Evolutionary conservation across 1,140 invertebrate genomes (phyloP), one percentile per base, ranked within the genome.

Genomic region (Ganaspis sp.): DNA sequence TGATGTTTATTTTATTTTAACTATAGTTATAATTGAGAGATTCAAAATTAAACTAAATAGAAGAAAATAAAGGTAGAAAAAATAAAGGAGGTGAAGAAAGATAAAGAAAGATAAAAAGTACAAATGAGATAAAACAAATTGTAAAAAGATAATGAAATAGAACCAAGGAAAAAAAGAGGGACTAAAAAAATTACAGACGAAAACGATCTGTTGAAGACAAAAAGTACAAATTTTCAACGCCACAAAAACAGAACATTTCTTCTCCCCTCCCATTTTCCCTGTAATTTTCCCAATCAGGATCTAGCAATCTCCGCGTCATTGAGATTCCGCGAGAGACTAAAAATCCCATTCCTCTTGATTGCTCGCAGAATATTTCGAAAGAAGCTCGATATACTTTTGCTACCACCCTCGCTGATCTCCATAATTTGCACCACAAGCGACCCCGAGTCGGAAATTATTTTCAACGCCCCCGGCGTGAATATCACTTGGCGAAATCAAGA

Each of bases 401-500:
- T 12, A 26, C 12, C 58, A 26, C 58, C 21, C 23, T n/a, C 26
- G 12, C 6, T 29, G 58, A 64, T 64, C 23, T 64, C 58, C 58
- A 64, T 64, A 64, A 64, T 64, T 64, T 64, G 58, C 26, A 64
- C 58, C 58, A 64, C 58, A 64, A 64, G 26, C 23, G 26, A 34
- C 58, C 58, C 12, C 58, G 26, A 64, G 58, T 64, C 58, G 58
- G 58, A 64, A 64, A 64, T 64, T 64, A 64, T 64, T 64, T 64
- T 29, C 12, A 29, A 29, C 58, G 26, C 58, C 58, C 58, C 26
- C 58, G 23, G 58, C 58, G 58, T 64, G 58, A 64, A 64, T 64
- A 64, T 64, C 58, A 64, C 23, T 64, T 29, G 58, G 58, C 58
- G 58, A n/a, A 64, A 64, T 64, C 58, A 64, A 64, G 58, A 64